Evolutionary conservation across 2,888 invertebrate species (phyloP).

Genomic region (Elmis aenea): DNA sequence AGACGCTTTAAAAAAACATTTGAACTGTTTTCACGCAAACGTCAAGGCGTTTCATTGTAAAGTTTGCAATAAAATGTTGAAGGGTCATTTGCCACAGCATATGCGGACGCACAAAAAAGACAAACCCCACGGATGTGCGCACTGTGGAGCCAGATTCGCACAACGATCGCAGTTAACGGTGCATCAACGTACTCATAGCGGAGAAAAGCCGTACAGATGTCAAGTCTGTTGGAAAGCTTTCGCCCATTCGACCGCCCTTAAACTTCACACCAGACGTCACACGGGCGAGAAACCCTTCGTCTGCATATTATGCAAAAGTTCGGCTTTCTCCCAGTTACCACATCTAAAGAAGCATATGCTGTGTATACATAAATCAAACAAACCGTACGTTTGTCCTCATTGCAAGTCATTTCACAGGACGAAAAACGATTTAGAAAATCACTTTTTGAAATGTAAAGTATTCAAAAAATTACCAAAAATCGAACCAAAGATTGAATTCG

Average conservation of each 20-base stretch:
- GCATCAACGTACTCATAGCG: slow-evolving; percentile 79
- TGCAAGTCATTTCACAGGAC: slow-evolving; percentile 72
- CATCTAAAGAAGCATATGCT: slow-evolving; percentile 86
- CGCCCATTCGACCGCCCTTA: slow-evolving; percentile 79
- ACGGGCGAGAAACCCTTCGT: slow-evolving; percentile 82
- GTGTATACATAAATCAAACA: slow-evolving; percentile 73
- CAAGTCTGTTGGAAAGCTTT: slow-evolving; percentile 75
- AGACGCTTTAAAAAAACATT: slow-evolving; percentile 70
- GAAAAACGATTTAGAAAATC: slow-evolving; percentile 66
- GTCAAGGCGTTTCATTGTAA: slow-evolving; percentile 71
- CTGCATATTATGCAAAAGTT: slow-evolving; percentile 63
- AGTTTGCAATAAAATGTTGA: slow-evolving; percentile 74
- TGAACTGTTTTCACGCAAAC: slow-evolving; percentile 70
- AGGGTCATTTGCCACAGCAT: slow-evolving; percentile 77
- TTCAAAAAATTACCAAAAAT: slow-evolving; percentile 41
- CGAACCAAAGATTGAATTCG: slow-evolving; percentile 24
- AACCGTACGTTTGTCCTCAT: slow-evolving; percentile 70
- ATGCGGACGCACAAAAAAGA: slow-evolving; percentile 74
- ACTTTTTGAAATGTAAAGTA: slow-evolving; percentile 51
- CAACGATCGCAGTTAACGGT: slow-evolving; percentile 81
- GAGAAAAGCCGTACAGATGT: slow-evolving; percentile 77
- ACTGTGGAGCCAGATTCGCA: slow-evolving; percentile 74
- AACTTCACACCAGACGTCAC: slow-evolving; percentile 75
- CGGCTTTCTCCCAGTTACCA: slow-evolving; percentile 75
- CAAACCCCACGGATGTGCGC: slow-evolving; percentile 72